A percentile compares a stretch with the other conserved stretches of the same genome.
Conservation (phyloP, 2,888 invertebrate species). For the Hirtodrosophila trivittata region DNA sequence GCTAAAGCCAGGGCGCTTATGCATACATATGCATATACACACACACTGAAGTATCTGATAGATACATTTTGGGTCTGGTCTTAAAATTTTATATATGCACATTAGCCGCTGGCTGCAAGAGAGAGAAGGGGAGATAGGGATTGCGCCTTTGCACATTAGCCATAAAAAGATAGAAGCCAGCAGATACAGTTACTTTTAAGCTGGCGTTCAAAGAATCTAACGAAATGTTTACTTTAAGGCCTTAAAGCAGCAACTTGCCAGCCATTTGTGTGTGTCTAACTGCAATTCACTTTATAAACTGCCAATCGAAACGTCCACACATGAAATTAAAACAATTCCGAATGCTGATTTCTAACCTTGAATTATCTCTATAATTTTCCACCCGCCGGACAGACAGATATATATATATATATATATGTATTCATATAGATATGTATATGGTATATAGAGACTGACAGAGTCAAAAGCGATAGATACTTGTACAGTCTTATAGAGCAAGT, state of each 20-base stretch:
- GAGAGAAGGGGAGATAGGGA: constrained; percentile 9
- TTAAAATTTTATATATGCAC: constrained; percentile 79
- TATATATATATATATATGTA: constrained; percentile 9
- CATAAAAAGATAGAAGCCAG: constrained; percentile 38
- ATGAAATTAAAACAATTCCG: constrained; percentile 50
- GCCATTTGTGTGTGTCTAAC: constrained; percentile 22
- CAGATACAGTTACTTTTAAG: constrained; percentile 44
- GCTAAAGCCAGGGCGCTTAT: neutral
- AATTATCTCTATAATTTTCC: constrained; percentile 63
- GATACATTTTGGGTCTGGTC: constrained; percentile 49
- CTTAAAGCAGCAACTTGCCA: neutral
- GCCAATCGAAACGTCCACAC: constrained; percentile 33
- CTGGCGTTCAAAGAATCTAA: constrained; percentile 12
- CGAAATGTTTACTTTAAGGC: neutral
- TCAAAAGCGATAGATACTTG: constrained; percentile 8
- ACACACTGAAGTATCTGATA: neutral
- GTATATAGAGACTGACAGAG: constrained; percentile 15
- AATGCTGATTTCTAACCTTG: constrained; percentile 57
- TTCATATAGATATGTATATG: constrained; percentile 7
- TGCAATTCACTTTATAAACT: constrained; percentile 45
- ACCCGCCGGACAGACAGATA: constrained; percentile 43
- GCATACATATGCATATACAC: constrained; percentile 29
- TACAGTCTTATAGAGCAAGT: constrained; percentile 41
- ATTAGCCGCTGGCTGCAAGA: constrained; percentile 57
- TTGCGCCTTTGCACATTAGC: constrained; percentile 46